Conservation (phyloP, 2,888 invertebrate genomes). For the Seira ritae region DNA sequence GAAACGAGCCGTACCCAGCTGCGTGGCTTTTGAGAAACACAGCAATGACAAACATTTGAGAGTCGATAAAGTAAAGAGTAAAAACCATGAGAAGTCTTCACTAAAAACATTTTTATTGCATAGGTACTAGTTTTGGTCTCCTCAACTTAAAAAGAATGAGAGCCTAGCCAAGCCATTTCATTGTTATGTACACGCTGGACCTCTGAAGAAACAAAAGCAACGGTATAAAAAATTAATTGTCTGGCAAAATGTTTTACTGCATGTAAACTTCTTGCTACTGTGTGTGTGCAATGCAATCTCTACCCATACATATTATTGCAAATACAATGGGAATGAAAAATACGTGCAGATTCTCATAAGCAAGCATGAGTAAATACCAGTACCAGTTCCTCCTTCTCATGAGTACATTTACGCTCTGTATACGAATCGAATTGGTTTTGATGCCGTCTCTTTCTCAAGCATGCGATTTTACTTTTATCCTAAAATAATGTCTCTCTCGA, state of each 20-base stretch:
- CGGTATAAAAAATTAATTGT: slow-evolving; percentile 25
- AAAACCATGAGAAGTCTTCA: background rate
- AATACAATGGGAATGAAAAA: background rate
- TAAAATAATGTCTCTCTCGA: no score
- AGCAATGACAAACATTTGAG: background rate
- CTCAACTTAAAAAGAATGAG: background rate
- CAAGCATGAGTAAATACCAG: no score
- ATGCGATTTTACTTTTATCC: no score
- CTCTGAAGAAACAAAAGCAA: slow-evolving; percentile 21
- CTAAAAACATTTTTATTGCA: no score
- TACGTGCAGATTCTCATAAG: background rate
- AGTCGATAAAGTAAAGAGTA: background rate
- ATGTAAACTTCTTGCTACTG: slow-evolving; percentile 7
- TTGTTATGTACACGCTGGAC: background rate
- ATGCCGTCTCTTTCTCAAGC: background rate
- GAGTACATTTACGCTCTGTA: background rate
- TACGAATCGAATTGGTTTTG: background rate
- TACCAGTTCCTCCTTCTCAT: background rate
- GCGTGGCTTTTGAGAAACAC: background rate
- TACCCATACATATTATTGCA: background rate
- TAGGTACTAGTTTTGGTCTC: no score
- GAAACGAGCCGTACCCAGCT: background rate
- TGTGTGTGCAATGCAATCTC: background rate
- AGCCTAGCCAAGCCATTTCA: background rate
- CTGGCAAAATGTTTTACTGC: slow-evolving; percentile 6